Evolutionary conservation across 2,797 vertebrate species (phyloP).

Genomic region (Cryptoprocta ferox): DNA sequence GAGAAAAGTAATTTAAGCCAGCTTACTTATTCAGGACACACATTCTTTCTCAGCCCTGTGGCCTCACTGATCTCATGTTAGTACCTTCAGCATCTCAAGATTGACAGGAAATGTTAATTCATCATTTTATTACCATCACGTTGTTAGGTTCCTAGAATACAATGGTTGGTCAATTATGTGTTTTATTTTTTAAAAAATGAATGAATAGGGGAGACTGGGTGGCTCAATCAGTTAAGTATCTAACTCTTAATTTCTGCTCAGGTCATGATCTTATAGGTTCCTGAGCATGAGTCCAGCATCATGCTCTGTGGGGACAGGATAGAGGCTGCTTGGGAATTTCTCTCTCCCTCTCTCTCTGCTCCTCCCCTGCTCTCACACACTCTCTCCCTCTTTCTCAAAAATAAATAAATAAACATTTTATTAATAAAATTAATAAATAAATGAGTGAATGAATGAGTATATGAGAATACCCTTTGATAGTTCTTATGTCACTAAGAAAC

Average conservation of each 20-base stretch:
- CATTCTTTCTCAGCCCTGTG: rapidly evolving
- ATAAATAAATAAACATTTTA: not conserved
- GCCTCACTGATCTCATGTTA: not conserved
- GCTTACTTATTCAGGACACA: not conserved
- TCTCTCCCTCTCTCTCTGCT: too few species aligned
- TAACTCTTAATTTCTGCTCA: too few species aligned
- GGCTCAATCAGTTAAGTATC: too few species aligned
- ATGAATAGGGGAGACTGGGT: too few species aligned
- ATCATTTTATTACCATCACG: not conserved
- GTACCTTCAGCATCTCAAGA: not conserved
- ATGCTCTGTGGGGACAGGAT: too few species aligned
- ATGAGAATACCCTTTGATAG: not conserved
- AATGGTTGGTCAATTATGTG: not conserved
- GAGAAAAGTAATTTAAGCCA: not conserved
- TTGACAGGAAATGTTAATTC: not conserved
- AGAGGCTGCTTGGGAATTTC: too few species aligned
- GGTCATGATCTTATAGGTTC: too few species aligned
- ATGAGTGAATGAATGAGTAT: not conserved
- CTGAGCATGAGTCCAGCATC: too few species aligned
- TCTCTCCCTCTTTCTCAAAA: too few species aligned
- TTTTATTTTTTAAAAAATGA: not conserved
- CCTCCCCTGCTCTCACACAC: too few species aligned
- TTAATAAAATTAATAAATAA: not conserved
- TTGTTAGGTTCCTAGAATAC: not conserved
- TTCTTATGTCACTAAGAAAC: not conserved